Percentiles rank a stretch among this genome's conserved stretches.
Evolutionary conservation across 2,888 invertebrate species (phyloP).

Genomic region (Hymenopus coronatus): DNA sequence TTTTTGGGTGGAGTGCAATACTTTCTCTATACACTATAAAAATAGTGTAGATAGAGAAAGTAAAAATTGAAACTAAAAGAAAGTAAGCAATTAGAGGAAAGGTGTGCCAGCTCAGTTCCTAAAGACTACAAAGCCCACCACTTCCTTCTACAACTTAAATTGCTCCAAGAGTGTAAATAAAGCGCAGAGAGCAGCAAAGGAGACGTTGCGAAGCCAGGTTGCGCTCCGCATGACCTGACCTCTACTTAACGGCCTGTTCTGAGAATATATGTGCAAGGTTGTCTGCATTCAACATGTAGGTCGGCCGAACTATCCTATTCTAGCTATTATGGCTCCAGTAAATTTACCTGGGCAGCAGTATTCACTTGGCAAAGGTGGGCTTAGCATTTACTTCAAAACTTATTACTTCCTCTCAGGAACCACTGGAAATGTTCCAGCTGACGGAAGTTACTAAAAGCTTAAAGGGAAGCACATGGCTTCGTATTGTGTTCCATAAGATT

Average conservation of each 20-base stretch:
- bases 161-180: conserved; percentile 11
- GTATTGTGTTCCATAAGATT: too few relatives aligned
- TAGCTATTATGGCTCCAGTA: neutral
- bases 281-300: neutral
- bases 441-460: neutral
- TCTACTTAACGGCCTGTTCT: neutral
- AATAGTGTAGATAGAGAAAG: too few relatives aligned
- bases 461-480: neutral
- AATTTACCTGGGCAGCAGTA: neutral
- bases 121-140: neutral
- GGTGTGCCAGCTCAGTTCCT: neutral
- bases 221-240: neutral
- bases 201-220: neutral
- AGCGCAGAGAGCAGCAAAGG: neutral
- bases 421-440: neutral
- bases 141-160: neutral
- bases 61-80: too few relatives aligned
- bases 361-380: neutral
- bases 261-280: neutral
- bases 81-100: too few relatives aligned
- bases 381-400: neutral
- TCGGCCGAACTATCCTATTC: neutral
- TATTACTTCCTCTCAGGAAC: neutral
- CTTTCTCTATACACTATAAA: too few relatives aligned
- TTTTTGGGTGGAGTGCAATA: too few relatives aligned